Evolutionary conservation across 2,113 vertebrate genomes (phyloP).

Genomic region (Chamaetylas fuelleborni): DNA sequence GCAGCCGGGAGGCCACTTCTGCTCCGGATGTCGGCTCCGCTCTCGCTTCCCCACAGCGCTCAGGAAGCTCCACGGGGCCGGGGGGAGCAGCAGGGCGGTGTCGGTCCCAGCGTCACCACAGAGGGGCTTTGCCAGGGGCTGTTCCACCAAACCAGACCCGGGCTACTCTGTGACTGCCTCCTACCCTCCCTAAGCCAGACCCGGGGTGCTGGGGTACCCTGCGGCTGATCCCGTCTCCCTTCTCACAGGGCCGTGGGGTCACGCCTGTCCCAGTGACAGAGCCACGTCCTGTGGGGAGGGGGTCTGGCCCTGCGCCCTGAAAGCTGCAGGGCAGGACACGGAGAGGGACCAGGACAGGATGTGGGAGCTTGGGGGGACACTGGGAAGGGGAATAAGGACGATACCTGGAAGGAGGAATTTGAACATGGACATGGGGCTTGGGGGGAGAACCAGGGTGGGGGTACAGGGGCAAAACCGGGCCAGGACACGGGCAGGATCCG

Average conservation of each 20-base stretch:
- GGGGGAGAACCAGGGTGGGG: not conserved
- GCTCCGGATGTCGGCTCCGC: constrained; percentile 1
- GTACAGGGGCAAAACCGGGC: not conserved
- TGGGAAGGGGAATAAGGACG: not conserved
- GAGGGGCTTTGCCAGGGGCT: not conserved
- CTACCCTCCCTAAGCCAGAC: too few relatives aligned
- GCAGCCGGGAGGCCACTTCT: not conserved
- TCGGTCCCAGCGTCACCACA: not conserved
- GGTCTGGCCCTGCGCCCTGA: fast-evolving
- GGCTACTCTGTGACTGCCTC: not conserved
- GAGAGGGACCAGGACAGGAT: not conserved
- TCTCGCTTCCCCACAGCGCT: not conserved
- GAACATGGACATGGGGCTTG: too few relatives aligned
- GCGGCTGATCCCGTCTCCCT: not conserved
- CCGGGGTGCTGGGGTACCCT: not conserved
- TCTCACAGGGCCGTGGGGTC: fast-evolving
- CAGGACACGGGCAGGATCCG: not conserved
- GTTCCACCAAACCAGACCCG: fast-evolving
- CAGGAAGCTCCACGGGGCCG: not conserved
- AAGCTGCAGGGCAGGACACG: not conserved
- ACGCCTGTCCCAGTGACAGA: not conserved
- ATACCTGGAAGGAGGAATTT: not conserved
- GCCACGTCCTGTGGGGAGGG: fast-evolving
- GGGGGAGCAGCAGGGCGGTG: not conserved
- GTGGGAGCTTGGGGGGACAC: fast-evolving